Percentiles rank a stretch among this genome's conserved stretches.
Conservation (phyloP, 2,888 invertebrate species). For the Biston betularia region DNA sequence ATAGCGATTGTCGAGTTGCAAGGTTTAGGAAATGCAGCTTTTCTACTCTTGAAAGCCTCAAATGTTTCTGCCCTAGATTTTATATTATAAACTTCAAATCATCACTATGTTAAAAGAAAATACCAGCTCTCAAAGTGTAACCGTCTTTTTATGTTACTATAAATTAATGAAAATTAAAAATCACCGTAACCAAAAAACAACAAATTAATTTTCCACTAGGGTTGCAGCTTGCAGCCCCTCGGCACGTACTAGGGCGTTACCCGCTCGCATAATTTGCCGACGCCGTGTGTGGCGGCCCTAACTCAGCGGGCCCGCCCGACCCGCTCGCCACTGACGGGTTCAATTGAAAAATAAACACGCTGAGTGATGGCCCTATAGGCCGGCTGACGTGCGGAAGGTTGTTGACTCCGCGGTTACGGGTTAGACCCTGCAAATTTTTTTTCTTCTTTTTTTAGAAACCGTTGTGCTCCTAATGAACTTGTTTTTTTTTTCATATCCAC, state of each 20-base stretch:
- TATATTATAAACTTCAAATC: too few species aligned
- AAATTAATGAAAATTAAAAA: conserved; percentile 22
- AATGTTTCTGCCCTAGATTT: too few species aligned
- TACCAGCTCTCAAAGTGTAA: too few species aligned
- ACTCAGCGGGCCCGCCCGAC: conserved; percentile 66
- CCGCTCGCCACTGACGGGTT: conserved; percentile 71
- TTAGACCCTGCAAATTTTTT: conserved; percentile 38
- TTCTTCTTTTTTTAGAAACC: conserved; percentile 18
- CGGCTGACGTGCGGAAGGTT: conserved; percentile 63
- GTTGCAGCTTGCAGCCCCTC: conserved; percentile 46
- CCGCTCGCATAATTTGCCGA: conserved; percentile 72
- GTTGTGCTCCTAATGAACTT: conserved; percentile 12
- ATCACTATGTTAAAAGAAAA: too few species aligned
- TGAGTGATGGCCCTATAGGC: conserved; percentile 73
- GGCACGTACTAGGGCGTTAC: conserved; percentile 46
- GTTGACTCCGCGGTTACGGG: conserved; percentile 60
- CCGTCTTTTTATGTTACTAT: too few species aligned
- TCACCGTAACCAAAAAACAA: conserved; percentile 13
- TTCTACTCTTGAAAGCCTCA: too few species aligned
- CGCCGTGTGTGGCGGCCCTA: conserved; percentile 84
- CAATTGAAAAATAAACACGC: conserved; percentile 85
- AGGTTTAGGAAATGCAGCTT: too few species aligned
- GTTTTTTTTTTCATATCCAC: conserved; percentile 1
- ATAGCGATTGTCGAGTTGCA: too few species aligned
- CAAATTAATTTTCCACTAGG: conserved; percentile 39